These are phyloP conservation scores for Ctenicera cuprea DNA, from an alignment of 2,888 invertebrate genomes.

Conservation along the genomic window DNA sequence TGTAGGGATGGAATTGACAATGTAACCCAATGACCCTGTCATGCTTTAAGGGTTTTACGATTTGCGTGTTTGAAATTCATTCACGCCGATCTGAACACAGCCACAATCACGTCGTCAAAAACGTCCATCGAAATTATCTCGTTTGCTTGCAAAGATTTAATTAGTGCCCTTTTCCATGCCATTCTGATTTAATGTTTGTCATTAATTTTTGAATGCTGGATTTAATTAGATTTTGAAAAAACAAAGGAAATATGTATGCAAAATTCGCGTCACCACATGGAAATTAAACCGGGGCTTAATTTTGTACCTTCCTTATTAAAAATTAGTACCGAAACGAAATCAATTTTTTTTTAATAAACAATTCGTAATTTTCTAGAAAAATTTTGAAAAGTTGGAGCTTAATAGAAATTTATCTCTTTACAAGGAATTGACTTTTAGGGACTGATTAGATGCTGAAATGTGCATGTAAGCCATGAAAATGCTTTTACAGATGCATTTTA, in stretches of 20 bases:
- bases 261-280: not conserved
- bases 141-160: conserved; percentile 32
- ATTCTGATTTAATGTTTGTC: conserved; percentile 32
- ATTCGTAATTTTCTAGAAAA: too few relatives aligned
- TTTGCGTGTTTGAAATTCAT: conserved; percentile 53
- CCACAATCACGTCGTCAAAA: conserved; percentile 43
- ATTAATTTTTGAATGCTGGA: conserved; percentile 30
- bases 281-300: not conserved
- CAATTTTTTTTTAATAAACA: too few relatives aligned
- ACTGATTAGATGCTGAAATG: too few relatives aligned
- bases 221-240: conserved; percentile 38
- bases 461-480: too few relatives aligned
- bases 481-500: too few relatives aligned
- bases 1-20: conserved; percentile 57
- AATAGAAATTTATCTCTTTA: too few relatives aligned
- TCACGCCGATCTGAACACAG: conserved; percentile 24
- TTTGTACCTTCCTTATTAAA: too few relatives aligned
- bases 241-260: conserved; percentile 15
- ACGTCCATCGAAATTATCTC: conserved; percentile 29
- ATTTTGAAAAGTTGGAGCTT: too few relatives aligned
- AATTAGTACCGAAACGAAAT: too few relatives aligned
- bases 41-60: conserved; percentile 53
- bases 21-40: conserved; percentile 58
- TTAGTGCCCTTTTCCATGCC: conserved; percentile 26
- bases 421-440: too few relatives aligned